Percentiles rank a stretch among this genome's conserved stretches.
Conservation (phyloP, 2,113 vertebrate genomes). For the Rhipidura dahli region DNA sequence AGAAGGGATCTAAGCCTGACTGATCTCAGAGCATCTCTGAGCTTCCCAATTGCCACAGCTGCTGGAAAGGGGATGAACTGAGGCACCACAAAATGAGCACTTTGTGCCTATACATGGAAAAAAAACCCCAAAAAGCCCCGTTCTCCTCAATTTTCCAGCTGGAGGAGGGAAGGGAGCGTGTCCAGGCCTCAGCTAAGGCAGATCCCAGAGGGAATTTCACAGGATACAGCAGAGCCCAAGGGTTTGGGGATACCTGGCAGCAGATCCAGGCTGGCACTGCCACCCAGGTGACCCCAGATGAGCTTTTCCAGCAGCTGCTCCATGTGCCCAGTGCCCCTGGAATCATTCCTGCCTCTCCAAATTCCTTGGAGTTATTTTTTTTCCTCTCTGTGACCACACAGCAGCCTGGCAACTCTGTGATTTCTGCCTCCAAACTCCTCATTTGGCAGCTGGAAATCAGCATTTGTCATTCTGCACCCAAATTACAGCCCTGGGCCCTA, state of each 20-base stretch:
- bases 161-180: neutral
- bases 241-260: neutral
- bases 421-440: conserved; percentile 29
- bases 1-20: neutral
- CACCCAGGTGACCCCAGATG: neutral
- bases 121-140: neutral
- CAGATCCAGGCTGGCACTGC: neutral
- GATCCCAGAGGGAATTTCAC: neutral
- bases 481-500: neutral
- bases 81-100: conserved; percentile 32
- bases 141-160: neutral
- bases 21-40: neutral
- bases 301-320: neutral
- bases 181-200: neutral
- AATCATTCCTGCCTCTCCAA: neutral
- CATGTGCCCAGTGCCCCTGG: neutral
- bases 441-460: neutral
- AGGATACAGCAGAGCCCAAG: neutral
- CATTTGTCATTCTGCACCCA: neutral
- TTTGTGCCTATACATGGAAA: neutral
- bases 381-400: neutral
- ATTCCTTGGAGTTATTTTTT: neutral
- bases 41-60: neutral
- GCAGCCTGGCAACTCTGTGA: neutral
- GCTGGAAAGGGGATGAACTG: neutral